Evolutionary conservation across 2,888 invertebrate species (phyloP), one percentile per base, ranked within the genome.

Genomic region (Pheosia tremula): DNA sequence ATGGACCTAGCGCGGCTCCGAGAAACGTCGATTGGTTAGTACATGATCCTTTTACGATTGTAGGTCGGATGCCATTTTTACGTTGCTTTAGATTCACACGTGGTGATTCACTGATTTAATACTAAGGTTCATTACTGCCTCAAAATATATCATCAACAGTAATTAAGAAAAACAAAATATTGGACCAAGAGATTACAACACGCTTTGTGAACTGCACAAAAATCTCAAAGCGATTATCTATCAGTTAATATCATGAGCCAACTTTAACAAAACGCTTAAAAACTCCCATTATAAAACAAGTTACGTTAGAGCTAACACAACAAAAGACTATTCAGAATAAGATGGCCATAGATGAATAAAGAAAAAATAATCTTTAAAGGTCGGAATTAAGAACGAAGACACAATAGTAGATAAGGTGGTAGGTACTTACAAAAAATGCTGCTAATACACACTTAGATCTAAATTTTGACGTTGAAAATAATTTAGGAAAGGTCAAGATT

Each of bases 21-120:
- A 71, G 74, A 79, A 80, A 60, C 61, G 61, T 58, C 36, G 62
- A 58, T 66, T 71, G 64, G 56, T 71, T 67, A 65, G 24, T 58
- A 39, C 47, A 39, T 13, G 11, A 60, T 57, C 43, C 50, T 9
- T 39, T 65, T 55, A 13, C 11, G 38, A 55, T 59, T 64, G 45
- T 60, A 63, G 68, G 66, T 65, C 55, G 38, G 49, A 10, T 55
- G 37, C 36, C 13, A 45, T 67, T 69, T 75, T 67, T 60, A 64
- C 65, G 41, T 61, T 55, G 3, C 11, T 43, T 57, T 9, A 38
- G 1, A 39, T 10, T 24, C 24, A 50, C 24, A 47, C 11, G 4
- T 24, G 24, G 8, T 24, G 3, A 50, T 50, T 50, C 24, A 24
- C 24, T 24, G 24, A 24, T 50, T 50, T 3, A 3, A 11, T n/a